A percentile compares a stretch with the other conserved stretches of the same genome.
These are phyloP conservation scores for Coremacera marginata DNA, from an alignment of 2,888 invertebrate genomes.

Conservation along the genomic window DNA sequence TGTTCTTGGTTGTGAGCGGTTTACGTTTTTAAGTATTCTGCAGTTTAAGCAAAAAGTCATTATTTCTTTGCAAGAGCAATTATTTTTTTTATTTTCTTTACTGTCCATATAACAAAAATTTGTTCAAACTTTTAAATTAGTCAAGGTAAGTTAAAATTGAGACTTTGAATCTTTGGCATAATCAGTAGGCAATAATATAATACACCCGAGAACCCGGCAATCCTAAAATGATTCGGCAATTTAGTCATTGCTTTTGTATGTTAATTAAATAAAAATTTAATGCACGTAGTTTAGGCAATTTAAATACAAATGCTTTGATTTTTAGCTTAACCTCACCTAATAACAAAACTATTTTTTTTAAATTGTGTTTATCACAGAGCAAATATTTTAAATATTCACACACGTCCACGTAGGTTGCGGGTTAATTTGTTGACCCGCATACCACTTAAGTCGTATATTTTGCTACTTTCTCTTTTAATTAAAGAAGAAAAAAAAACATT, in stretches of 20 bases:
- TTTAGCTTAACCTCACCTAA: background rate
- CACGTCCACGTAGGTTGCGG: background rate
- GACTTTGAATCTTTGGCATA: background rate
- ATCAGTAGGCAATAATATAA: background rate
- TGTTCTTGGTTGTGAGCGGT: constrained; percentile 54
- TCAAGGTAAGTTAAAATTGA: background rate
- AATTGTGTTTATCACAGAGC: background rate
- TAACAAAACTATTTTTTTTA: background rate
- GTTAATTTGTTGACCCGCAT: no score
- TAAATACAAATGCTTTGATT: background rate
- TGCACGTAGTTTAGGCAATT: background rate
- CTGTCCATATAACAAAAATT: background rate
- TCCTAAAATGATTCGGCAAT: background rate
- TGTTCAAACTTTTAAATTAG: background rate
- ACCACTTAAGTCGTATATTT: no score
- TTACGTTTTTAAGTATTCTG: background rate
- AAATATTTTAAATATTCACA: background rate
- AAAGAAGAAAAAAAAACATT: no score
- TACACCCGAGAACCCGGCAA: background rate
- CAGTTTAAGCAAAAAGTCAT: background rate
- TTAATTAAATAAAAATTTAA: background rate
- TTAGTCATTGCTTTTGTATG: background rate
- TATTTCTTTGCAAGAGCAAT: no score
- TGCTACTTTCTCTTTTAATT: no score
- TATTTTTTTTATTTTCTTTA: no score